Evolutionary conservation across 1,140 invertebrate species (phyloP).

Genomic region (Choristoneura fumiferana): DNA sequence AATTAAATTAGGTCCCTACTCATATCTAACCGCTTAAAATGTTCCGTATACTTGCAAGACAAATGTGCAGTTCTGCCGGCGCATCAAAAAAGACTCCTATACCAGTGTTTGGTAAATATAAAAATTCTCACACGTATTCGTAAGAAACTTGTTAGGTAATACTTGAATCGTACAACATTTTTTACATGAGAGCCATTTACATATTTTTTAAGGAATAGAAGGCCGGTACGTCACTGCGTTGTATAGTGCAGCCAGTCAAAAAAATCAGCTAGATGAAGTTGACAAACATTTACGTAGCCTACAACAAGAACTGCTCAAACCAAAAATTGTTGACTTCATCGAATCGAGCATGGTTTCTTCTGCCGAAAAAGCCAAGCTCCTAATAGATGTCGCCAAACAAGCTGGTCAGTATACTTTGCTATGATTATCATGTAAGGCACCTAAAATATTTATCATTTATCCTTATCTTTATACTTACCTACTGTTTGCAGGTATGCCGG

Average conservation of each 20-base stretch:
- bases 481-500: slow-evolving; percentile 48
- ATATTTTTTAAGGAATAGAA: slow-evolving; percentile 77
- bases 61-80: slow-evolving; percentile 32
- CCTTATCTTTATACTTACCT: slow-evolving; percentile 3
- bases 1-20: neutral
- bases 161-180: too few species aligned
- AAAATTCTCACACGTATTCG: neutral
- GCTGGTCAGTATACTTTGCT: slow-evolving; percentile 31
- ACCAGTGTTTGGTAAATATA: slow-evolving; percentile 47
- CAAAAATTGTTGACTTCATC: slow-evolving; percentile 88
- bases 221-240: slow-evolving; percentile 97
- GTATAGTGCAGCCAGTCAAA: slow-evolving; percentile 94
- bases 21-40: slow-evolving; percentile 21
- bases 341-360: slow-evolving; percentile 67
- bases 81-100: slow-evolving; percentile 46
- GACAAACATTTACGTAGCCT: slow-evolving; percentile 92
- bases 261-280: slow-evolving; percentile 91
- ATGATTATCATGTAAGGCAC: slow-evolving; percentile 1
- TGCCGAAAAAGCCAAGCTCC: slow-evolving; percentile 46
- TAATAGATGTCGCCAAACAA: slow-evolving; percentile 42
- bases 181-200: too few species aligned
- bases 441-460: slow-evolving; percentile 5
- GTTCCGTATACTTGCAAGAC: slow-evolving; percentile 37
- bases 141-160: too few species aligned
- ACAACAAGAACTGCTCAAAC: slow-evolving; percentile 83